Base-by-base conservation (phyloP, 2,797 vertebrate genomes). In the Hydrocynus forskahlii region DNA sequence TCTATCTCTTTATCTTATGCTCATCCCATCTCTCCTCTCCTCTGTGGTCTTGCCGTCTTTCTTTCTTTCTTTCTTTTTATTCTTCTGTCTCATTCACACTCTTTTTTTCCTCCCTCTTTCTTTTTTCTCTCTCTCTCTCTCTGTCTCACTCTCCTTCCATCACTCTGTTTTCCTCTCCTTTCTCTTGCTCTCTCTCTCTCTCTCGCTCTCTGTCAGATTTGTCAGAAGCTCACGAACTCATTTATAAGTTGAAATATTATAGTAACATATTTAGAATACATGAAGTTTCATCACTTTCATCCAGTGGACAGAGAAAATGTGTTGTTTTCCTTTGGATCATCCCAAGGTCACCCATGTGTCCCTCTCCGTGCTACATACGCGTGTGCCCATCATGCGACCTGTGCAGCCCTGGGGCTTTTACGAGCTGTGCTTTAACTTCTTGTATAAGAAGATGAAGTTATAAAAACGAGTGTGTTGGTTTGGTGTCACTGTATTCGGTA, bases 151-250 rank as follows among this genome's bases (percentile, higher is more conserved):
- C 48, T 50, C 48, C 13, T 13, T 50, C 48, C 3, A 3, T 29
- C 3, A n/a, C n/a, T 48, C 45, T 48, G 5, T 50, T 13, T 5
- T 13, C 5, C 48, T 50, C 48, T 5, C 5, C 5, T 13, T 5
- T 13, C 48, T 12, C 1, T 5, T 4, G 6, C 7, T 7, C 25
- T 29, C 29, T 29, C 29, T 29, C 52, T 67, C 62, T 84, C 70
- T 82, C 86, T 86, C 85, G 78, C 50, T 68, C 43, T 43, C 43
- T 43, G 43, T 43, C 43, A 43, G 43, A 5, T 43, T 9, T 43
- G 9, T 43, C 0, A 43, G 43, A 43, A 29, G 29, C 43, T 43
- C 43, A 43, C 0, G 43, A 43, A 43, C 43, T 43, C 9, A 9
- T 43, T 29, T 29, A 29, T 43, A 43, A 2, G 6, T 43, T 43